These are phyloP conservation scores for Tinea pellionella DNA, from an alignment of 2,888 invertebrate species.

Conservation along the genomic window DNA sequence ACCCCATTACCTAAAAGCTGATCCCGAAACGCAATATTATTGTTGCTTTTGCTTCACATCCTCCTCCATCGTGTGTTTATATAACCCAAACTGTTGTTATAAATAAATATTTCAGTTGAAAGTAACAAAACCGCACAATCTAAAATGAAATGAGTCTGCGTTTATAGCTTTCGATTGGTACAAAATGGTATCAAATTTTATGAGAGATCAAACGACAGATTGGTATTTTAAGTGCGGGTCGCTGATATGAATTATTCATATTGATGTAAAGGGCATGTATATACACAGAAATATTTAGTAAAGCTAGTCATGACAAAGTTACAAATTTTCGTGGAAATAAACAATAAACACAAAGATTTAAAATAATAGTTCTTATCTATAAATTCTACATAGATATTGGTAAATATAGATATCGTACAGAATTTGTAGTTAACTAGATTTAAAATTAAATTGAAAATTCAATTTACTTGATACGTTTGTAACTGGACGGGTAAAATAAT, in stretches of 20 bases:
- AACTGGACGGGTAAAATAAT: background rate
- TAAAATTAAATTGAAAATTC: background rate
- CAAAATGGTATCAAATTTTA: constrained; percentile 36
- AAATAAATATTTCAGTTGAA: background rate
- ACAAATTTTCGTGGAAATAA: background rate
- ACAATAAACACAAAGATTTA: no score
- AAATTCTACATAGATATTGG: no score
- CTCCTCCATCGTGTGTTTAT: no score
- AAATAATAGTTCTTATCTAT: no score
- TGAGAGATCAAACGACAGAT: constrained; percentile 39
- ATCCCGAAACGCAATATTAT: no score
- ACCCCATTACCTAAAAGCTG: no score
- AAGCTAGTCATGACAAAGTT: no score
- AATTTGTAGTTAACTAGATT: background rate
- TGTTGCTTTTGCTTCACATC: no score
- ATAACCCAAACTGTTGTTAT: no score
- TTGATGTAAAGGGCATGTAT: constrained; percentile 16
- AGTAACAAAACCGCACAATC: background rate
- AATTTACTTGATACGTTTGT: background rate
- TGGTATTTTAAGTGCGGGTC: constrained; percentile 49
- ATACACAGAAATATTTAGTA: background rate
- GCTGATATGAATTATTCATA: constrained; percentile 49
- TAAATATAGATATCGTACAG: no score
- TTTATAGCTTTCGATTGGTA: constrained; percentile 19
- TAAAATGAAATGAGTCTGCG: background rate